A percentile compares a stretch with the other conserved stretches of the same genome.
Conservation (phyloP, 1,140 invertebrate genomes). For the Heliconius congener region DNA sequence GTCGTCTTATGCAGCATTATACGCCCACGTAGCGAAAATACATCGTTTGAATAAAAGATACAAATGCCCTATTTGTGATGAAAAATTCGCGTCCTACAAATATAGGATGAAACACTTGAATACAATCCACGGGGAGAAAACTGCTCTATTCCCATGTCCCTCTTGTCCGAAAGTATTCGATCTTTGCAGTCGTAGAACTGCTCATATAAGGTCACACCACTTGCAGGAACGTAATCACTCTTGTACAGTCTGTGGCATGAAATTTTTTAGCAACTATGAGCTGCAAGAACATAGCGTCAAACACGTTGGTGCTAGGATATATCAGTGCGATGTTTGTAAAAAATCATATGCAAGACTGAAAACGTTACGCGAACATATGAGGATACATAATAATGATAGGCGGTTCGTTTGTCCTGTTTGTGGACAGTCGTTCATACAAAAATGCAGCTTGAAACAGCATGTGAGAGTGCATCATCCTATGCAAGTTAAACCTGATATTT, state of each 20-base stretch:
- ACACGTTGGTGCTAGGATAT: conserved; percentile 70
- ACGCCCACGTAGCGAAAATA: conserved; percentile 63
- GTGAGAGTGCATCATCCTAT: conserved; percentile 68
- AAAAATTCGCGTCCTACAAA: conserved; percentile 69
- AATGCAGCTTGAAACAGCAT: conserved; percentile 69
- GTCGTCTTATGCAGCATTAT: conserved; percentile 53
- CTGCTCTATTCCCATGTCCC: conserved; percentile 61
- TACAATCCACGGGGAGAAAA: conserved; percentile 64
- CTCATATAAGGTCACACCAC: conserved; percentile 65
- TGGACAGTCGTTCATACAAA: conserved; percentile 76
- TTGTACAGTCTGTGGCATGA: conserved; percentile 72
- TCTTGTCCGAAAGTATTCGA: conserved; percentile 71
- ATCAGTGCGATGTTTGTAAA: conserved; percentile 77
- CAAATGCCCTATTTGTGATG: conserved; percentile 72
- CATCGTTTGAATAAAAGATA: conserved; percentile 70
- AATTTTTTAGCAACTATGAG: conserved; percentile 71
- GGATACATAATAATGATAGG: conserved; percentile 76
- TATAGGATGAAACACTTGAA: conserved; percentile 69
- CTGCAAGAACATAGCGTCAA: conserved; percentile 70
- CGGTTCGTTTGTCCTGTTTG: conserved; percentile 71
- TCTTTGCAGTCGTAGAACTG: conserved; percentile 64
- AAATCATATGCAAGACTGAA: conserved; percentile 81
- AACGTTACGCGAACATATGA: conserved; percentile 81
- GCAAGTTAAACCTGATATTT: conserved; percentile 56
- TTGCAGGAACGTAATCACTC: conserved; percentile 68